Percentiles rank a stretch among this genome's conserved stretches.
Evolutionary conservation across 2,797 vertebrate genomes (phyloP).

Genomic region (Myripristis murdjan): DNA sequence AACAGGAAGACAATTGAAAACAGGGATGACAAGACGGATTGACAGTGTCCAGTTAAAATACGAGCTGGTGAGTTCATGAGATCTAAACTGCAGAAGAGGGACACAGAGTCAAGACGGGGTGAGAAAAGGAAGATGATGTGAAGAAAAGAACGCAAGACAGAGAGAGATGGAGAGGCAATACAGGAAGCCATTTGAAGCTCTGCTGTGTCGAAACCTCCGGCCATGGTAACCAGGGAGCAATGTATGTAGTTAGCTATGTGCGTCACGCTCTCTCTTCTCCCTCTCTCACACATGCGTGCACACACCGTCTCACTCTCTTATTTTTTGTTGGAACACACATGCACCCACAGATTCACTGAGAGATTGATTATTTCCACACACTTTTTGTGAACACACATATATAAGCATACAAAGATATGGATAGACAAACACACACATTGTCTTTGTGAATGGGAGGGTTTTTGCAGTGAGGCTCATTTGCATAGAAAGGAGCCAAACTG

Average conservation of each 20-base stretch:
- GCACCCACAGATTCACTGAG: background rate
- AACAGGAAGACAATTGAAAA: background rate
- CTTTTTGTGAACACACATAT: background rate
- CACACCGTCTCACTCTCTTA: background rate
- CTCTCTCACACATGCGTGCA: background rate
- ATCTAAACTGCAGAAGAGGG: background rate
- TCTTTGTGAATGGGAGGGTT: too few species aligned
- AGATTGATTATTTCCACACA: background rate
- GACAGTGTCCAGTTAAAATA: too few species aligned
- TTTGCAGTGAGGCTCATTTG: too few species aligned
- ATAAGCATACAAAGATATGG: background rate
- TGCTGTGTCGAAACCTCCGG: conserved; percentile 43
- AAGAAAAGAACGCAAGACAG: background rate
- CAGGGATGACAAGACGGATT: background rate
- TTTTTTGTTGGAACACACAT: conserved; percentile 1
- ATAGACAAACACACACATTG: background rate
- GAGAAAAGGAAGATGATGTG: background rate
- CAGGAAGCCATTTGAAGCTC: conserved; percentile 52
- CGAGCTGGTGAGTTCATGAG: too few species aligned
- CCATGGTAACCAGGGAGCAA: conserved; percentile 62
- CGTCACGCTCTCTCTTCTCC: conserved; percentile 30
- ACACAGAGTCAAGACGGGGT: background rate
- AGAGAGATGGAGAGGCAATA: conserved; percentile 46
- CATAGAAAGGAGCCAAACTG: too few species aligned
- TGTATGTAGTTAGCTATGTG: conserved; percentile 35